Evolutionary conservation across 2,888 invertebrate genomes (phyloP), one percentile per base, ranked within the genome.

Genomic region (Andrena marginata): DNA sequence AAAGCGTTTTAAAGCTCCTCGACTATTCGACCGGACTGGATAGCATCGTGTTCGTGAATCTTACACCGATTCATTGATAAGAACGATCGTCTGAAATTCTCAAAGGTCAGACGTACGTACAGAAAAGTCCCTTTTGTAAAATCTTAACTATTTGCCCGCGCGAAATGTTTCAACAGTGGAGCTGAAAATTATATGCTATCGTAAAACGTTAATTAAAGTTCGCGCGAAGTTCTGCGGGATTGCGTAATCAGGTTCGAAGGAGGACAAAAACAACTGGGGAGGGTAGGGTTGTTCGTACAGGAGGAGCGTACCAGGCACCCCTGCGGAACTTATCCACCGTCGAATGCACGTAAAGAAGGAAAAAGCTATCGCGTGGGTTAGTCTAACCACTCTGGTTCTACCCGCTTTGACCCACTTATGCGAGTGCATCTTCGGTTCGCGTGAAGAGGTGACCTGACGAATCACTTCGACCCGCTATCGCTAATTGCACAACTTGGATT

Each of bases 251-350:
- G 64, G 68, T 51, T 51, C 49, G 3, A 51, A 59, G 70, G 67
- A 20, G 68, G 63, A 23, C 31, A 33, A 71, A 63, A 67, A 81
- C 35, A 20, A 29, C 2, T 7, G 13, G 48, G n/a, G 33, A 26
- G 54, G 35, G 29, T 51, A 13, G 71, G 84, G 81, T 54, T 77
- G 77, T 71, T 68, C 67, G 71, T 81, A 76, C 65, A 74, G 83
- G 83, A 90, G 80, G 80, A 88, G 89, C 93, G 93, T 93, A 92
- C 93, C 93, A 92, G 93, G 93, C 87, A 92, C 91, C 91, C 89
- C 81, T 75, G 80, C 76, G 82, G 83, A 86, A 85, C 80, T 83
- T 71, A 48, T 33, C 69, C 60, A 48, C 49, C 13, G 64, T 56
- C 75, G 82, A 90, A 91, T 90, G 86, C 87, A 88, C 84, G 89